A percentile compares a stretch with the other conserved stretches of the same genome.
phyloP scores from a whole-genome alignment of 2,113 vertebrate genomes.

The Athene noctua region DNA sequence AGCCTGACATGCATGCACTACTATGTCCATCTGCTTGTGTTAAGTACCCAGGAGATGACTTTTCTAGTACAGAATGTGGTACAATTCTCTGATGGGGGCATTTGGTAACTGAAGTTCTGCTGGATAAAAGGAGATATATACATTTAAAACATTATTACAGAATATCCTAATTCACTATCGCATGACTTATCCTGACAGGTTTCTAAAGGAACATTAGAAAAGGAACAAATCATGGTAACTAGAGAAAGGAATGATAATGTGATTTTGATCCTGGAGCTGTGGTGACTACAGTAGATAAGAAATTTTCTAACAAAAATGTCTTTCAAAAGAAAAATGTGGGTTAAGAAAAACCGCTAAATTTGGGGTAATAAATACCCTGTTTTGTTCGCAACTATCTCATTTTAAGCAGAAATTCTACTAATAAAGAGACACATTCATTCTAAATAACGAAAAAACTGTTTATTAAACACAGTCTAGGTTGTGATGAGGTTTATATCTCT shows the following conservation, averaged over 20 bases:
- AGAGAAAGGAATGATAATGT: neutral
- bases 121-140: neutral
- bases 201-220: neutral
- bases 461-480: neutral
- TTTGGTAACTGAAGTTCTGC: neutral
- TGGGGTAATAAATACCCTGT: neutral
- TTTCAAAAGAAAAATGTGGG: neutral
- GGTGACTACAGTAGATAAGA: neutral
- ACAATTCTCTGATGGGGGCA: neutral
- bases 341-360: neutral
- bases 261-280: neutral
- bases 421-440: neutral
- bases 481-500: neutral
- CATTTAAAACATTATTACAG: neutral
- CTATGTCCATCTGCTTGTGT: neutral
- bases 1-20: neutral
- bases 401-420: neutral
- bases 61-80: neutral
- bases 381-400: neutral
- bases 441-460: neutral
- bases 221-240: neutral
- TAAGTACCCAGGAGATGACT: neutral
- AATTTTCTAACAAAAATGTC: neutral
- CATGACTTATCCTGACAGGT: neutral
- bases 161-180: neutral